Conservation (phyloP, 2,797 vertebrate genomes). For the Sylvia borin region DNA sequence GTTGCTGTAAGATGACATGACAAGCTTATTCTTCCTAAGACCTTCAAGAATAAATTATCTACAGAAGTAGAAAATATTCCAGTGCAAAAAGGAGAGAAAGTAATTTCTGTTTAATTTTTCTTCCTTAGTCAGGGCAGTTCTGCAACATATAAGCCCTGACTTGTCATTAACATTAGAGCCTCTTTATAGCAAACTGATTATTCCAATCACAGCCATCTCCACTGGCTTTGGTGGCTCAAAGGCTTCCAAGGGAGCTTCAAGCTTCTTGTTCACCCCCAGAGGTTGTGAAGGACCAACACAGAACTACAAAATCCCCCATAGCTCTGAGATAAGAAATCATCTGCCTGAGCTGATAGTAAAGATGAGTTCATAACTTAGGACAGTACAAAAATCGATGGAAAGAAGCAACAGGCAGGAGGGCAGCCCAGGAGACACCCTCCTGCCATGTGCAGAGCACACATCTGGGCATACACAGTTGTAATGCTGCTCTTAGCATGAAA, state of each 20-base stretch:
- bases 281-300: neutral
- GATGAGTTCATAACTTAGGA: neutral
- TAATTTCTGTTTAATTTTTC: neutral
- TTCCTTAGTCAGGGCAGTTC: neutral
- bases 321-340: neutral
- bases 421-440: neutral
- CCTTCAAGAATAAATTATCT: neutral
- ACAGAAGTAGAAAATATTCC: neutral
- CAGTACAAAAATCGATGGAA: neutral
- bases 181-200: neutral
- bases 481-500: fast-evolving
- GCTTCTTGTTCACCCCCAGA: fast-evolving
- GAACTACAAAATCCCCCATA: neutral
- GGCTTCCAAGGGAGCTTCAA: neutral
- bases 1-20: neutral
- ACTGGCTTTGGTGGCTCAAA: neutral
- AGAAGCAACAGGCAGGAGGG: neutral
- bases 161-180: neutral
- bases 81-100: neutral
- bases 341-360: neutral
- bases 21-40: neutral
- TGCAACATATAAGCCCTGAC: neutral
- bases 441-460: no score
- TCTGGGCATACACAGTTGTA: fast-evolving
- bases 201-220: fast-evolving